Base-by-base conservation (phyloP, 2,888 invertebrate species). In the Pristionchus fissidentatus region DNA sequence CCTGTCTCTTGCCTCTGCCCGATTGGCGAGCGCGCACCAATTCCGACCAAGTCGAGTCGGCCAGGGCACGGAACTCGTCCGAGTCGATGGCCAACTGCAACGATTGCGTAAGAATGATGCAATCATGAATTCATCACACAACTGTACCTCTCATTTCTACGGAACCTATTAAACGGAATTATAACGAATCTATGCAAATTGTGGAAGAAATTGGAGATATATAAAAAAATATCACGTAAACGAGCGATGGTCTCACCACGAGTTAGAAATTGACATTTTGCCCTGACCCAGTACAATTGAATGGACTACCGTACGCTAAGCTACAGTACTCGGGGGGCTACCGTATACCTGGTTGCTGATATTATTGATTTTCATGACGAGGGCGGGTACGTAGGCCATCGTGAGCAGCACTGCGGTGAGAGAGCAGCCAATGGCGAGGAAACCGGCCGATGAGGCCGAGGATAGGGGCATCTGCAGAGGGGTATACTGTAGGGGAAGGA, bases 1-100 rank as follows among this genome's bases (percentile, higher is more conserved):
- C 85, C 86, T 88, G 86, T 86, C 88, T 85, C 79, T 87, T 88
- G n/a, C 84, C 84, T 26, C 80, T 62, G 32, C 19, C 19, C 5
- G 70, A n/a, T 32, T 80, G 75, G 84, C 89, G 73, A 66, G 87
- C 87, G 62, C 84, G 84, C 43, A 87, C 85, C 75, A 89, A 79
- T 83, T 89, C 88, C 49, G 77, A 83, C 89, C 89, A 89, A 19
- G 89, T 89, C 52, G 85, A 86, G 66, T 89, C 89, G 60, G 89
- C 89, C 85, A 89, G 87, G 5, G 84, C 87, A 3, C 87, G 86
- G 84, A 89, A 89, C 62, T 89, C 89, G 75, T 89, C 88, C 10
- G 87, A 86, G 70, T 89, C 89, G 10, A 88, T 87, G 85, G 85
- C 85, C 26, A 89, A 83, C 87, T 89, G 81, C 7, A 86, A 85